These are phyloP conservation scores for Ectemnius cavifrons DNA, from an alignment of 2,888 invertebrate genomes.

Conservation along the genomic window DNA sequence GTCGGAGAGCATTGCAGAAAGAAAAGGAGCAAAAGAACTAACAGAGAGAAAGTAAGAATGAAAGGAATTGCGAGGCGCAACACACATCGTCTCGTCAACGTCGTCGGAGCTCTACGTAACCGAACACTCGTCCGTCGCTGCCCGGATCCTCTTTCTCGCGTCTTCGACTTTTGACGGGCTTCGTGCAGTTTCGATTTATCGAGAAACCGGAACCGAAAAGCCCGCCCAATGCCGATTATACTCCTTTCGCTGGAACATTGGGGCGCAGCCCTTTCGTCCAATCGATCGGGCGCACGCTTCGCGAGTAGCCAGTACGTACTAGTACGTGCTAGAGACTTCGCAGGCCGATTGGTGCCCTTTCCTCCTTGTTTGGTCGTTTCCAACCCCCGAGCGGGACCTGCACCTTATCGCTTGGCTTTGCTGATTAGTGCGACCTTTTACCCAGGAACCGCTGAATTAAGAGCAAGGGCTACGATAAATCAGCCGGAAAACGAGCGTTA, in stretches of 20 bases:
- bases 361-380: too few species aligned
- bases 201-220: slow-evolving; percentile 76
- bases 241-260: slow-evolving; percentile 35
- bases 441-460: too few species aligned
- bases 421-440: too few species aligned
- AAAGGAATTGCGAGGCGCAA: slow-evolving; percentile 9
- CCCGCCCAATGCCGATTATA: slow-evolving; percentile 57
- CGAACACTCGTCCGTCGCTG: slow-evolving; percentile 56
- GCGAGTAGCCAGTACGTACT: background rate
- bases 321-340: too few species aligned
- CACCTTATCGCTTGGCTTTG: too few species aligned
- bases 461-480: too few species aligned
- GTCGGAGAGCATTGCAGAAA: background rate
- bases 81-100: slow-evolving; percentile 29
- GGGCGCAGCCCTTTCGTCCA: slow-evolving; percentile 29
- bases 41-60: slow-evolving; percentile 2
- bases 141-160: slow-evolving; percentile 75
- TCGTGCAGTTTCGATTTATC: slow-evolving; percentile 76
- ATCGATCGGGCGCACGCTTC: slow-evolving; percentile 7
- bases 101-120: slow-evolving; percentile 51
- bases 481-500: too few species aligned
- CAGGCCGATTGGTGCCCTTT: too few species aligned
- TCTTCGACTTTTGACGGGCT: slow-evolving; percentile 66
- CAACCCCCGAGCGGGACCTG: too few species aligned
- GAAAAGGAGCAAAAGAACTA: background rate